Conservation (phyloP, 2,797 vertebrate genomes). For the Pelodytes ibericus region DNA sequence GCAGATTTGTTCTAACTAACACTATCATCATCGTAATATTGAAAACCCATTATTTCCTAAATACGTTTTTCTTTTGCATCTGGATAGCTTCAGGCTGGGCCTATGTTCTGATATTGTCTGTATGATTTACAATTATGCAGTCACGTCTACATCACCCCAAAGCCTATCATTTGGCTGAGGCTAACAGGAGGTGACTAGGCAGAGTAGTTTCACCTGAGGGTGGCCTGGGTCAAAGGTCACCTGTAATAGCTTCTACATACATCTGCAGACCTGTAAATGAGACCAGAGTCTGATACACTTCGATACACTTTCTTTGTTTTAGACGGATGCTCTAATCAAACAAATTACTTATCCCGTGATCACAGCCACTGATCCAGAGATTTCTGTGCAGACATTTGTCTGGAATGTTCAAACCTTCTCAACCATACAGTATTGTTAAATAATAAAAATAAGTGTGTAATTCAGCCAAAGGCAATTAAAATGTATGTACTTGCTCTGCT, state of each 20-base stretch:
- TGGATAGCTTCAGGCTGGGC: constrained; percentile 72
- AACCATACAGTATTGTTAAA: constrained; percentile 48
- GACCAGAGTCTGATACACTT: constrained; percentile 76
- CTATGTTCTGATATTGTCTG: constrained; percentile 63
- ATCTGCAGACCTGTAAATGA: constrained; percentile 79
- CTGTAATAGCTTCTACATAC: constrained; percentile 79
- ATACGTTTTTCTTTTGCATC: constrained; percentile 72
- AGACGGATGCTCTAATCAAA: constrained; percentile 72
- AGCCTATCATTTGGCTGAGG: constrained; percentile 67
- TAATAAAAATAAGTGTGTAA: constrained; percentile 45
- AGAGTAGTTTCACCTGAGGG: constrained; percentile 80
- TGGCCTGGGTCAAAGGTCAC: constrained; percentile 78
- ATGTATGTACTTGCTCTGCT: constrained; percentile 41
- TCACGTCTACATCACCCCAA: constrained; percentile 53
- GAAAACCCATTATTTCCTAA: constrained; percentile 71
- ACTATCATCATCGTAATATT: constrained; percentile 70
- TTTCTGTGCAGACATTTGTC: constrained; percentile 65
- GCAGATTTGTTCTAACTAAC: constrained; percentile 69
- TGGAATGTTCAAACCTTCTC: constrained; percentile 63
- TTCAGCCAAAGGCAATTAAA: constrained; percentile 63
- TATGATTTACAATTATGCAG: constrained; percentile 68
- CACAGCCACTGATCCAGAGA: constrained; percentile 66
- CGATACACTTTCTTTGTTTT: constrained; percentile 72
- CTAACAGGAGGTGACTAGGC: constrained; percentile 80
- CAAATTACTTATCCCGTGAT: constrained; percentile 67